A percentile compares a stretch with the other conserved stretches of the same genome.
phyloP scores from a whole-genome alignment of 2,888 invertebrate genomes.

The Ecliptopera silaceata region DNA sequence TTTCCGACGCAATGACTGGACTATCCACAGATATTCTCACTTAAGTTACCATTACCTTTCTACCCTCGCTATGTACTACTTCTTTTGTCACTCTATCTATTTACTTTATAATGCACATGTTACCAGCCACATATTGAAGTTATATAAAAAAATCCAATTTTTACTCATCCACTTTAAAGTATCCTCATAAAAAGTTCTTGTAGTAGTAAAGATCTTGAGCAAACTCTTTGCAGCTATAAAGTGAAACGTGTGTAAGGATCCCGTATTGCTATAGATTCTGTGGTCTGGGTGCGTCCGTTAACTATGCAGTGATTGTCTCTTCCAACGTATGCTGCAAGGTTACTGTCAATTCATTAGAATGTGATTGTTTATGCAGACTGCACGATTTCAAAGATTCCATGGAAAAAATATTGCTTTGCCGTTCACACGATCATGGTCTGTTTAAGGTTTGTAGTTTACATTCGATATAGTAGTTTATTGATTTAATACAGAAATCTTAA shows the following conservation, averaged over 20 bases:
- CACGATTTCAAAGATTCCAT: conserved; percentile 34
- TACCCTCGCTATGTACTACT: too few relatives aligned
- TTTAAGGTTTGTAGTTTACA: neutral
- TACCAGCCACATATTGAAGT: too few relatives aligned
- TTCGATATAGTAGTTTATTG: neutral
- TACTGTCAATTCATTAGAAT: conserved; percentile 45
- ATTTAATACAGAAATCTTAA: neutral
- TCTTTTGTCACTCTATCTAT: too few relatives aligned
- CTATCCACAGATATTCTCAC: too few relatives aligned
- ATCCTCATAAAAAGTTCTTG: too few relatives aligned
- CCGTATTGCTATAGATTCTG: neutral
- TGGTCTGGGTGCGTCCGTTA: conserved; percentile 71
- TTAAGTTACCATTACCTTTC: too few relatives aligned
- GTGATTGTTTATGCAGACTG: conserved; percentile 40
- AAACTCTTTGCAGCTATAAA: neutral
- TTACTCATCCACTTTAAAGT: too few relatives aligned
- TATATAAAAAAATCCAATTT: too few relatives aligned
- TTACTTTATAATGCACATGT: too few relatives aligned
- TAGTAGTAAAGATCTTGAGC: too few relatives aligned
- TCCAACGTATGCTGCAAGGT: conserved; percentile 72
- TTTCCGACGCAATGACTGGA: too few relatives aligned
- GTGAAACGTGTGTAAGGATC: neutral
- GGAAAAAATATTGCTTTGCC: conserved; percentile 21
- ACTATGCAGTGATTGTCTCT: conserved; percentile 81
- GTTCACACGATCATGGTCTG: conserved; percentile 13